Evolutionary conservation across 2,113 vertebrate species (phyloP), one percentile per base, ranked within the genome.

Genomic region (Podiceps cristatus): DNA sequence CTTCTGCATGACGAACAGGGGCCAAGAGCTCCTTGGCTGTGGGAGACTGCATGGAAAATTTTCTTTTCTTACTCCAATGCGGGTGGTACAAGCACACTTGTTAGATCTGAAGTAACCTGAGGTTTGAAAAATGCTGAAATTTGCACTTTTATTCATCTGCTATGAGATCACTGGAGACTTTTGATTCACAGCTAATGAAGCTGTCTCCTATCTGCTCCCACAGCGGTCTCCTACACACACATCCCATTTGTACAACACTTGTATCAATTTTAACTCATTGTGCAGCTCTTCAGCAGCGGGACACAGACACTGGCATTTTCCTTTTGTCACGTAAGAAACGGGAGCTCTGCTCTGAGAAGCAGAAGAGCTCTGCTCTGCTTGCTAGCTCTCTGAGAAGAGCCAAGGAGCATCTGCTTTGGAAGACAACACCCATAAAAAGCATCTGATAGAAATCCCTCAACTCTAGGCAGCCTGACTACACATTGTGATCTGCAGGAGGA

Each of bases 51-150:
- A 15, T 37, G 59, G 72, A 88, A 77, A 89, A 31, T 15, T 35
- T 63, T 75, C 16, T 66, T 52, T 62, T 33, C 42, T 33, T 52
- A 29, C 31, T 59, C 31, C 22, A 4, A 16, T 35, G 52, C 0
- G 4, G 29, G 40, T 93, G 56, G 69, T 25, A 50, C 90, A 68
- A 72, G 64, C 28, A 20, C 31, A 35, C 13, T 53, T 40, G 5
- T 53, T 66, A 87, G 59, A 33, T 82, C 71, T 35, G 31, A 79
- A 76, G 33, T 56, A 75, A 95, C 8, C 40, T 64, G 40, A 89
- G 53, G n/a, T 94, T 67, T 92, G 88, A 90, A 86, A 72, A 95
- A 87, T 88, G 58, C 59, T 40, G 45, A 78, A 55, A 86, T 88
- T 37, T 92, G 81, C 68, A 71, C 79, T 82, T 78, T 33, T 53